Base-by-base conservation (phyloP, 2,888 invertebrate species). In the Drosophila melanocephala region DNA sequence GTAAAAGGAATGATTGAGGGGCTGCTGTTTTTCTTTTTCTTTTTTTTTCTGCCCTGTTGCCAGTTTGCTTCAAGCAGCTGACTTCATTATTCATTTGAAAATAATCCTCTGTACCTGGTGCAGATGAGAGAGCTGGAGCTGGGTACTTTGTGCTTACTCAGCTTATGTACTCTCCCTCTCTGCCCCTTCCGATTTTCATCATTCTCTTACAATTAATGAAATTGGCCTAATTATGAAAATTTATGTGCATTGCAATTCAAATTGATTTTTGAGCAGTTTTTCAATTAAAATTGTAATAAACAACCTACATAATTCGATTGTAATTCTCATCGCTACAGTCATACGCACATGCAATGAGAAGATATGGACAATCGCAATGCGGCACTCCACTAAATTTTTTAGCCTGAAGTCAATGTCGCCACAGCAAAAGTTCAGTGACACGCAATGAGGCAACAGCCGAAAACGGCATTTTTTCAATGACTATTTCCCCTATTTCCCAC, bases 391-490 rank as follows among this genome's bases (percentile, higher is more conserved):
- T 55, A 70, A 82, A 70, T 79, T 73, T 66, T 67, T 72, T 69
- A 32, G 33, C 73, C 78, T 78, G 81, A 86, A 84, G 72, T 72
- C 52, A 70, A 75, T 74, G 76, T 67, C 59, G 69, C 63, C 72
- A 59, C 66, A 22, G 52, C 70, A 57, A 75, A 75, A 70, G 83
- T 88, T 84, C 84, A 80, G 37, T 81, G 84, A 79, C 89, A 83
- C 78, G 84, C 79, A 65, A 80, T 28, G 44, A 39, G 44, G 35
- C 22, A 22, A 14, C 16, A 32, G 14, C 37, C 19, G 28, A 5
- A 12, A 3, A 26, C 14, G 16, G 22, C 10, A 12, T 68, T 72
- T 72, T 74, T 77, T 73, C 52, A 73, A 61, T 58, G 55, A 65
- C 44, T 56, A 58, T 77, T 66, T 59, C n/a, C 51, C 26, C 33